Evolutionary conservation across 2,113 vertebrate genomes (phyloP).

Genomic region (Orientallactaga bullata): DNA sequence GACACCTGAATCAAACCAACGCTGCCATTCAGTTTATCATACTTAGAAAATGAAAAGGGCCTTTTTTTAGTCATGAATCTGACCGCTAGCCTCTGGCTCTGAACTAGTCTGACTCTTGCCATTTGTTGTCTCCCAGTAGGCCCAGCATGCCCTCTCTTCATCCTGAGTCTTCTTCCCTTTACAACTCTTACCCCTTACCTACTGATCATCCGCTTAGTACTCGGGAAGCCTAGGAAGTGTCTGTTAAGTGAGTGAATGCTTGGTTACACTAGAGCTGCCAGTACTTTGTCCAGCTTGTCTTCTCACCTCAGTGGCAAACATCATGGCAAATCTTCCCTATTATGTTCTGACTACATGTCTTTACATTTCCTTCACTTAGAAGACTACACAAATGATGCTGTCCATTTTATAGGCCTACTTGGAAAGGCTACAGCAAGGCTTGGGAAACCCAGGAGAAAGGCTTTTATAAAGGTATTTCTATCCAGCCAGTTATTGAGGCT

Average conservation of each 20-base stretch:
- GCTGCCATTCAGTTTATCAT: neutral
- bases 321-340: neutral
- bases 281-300: neutral
- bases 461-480: neutral
- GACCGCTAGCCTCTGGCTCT: neutral
- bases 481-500: neutral
- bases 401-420: neutral
- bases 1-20: too few species aligned
- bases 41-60: neutral
- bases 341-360: neutral
- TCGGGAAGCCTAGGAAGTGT: neutral
- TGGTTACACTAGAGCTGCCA: neutral
- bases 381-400: neutral
- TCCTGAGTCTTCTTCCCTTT: neutral
- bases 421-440: neutral
- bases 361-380: neutral
- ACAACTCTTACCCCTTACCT: neutral
- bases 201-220: neutral
- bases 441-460: neutral
- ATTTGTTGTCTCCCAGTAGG: neutral
- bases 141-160: neutral
- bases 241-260: neutral
- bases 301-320: neutral
- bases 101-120: neutral
- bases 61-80: conserved; percentile 14